phyloP scores from a whole-genome alignment of 1,140 invertebrate species.

The Drosophila eugracilis region DNA sequence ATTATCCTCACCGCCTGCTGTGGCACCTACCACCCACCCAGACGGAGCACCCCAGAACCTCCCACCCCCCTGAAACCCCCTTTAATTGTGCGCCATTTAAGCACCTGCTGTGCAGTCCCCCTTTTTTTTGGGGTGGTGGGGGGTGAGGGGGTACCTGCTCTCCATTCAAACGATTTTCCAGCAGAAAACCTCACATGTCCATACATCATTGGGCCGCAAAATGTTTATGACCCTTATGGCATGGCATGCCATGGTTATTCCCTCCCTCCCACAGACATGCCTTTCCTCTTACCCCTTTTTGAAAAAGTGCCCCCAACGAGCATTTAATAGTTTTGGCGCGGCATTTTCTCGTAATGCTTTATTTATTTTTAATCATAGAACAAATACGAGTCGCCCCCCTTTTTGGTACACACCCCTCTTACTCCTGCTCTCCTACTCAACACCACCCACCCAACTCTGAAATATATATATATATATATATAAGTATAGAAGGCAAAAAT shows the following conservation, averaged over 20 bases:
- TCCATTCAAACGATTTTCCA: conserved; percentile 6
- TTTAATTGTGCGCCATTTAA: conserved; percentile 76
- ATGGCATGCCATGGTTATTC: conserved; percentile 2
- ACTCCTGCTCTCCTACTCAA: too few relatives aligned
- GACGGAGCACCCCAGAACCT: neutral
- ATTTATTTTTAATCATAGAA: conserved; percentile 83
- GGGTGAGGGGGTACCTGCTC: too few relatives aligned
- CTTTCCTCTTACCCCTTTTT: neutral
- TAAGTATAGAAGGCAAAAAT: conserved; percentile 51
- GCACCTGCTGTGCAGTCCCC: conserved; percentile 35
- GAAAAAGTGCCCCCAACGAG: conserved; percentile 41
- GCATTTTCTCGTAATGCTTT: conserved; percentile 71
- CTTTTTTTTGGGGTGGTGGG: too few relatives aligned
- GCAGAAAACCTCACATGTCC: conserved; percentile 48
- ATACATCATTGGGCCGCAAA: conserved; percentile 78
- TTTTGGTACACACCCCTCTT: neutral
- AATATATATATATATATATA: neutral
- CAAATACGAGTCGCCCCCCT: conserved; percentile 59
- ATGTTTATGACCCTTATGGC: conserved; percentile 69
- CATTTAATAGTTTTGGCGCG: conserved; percentile 77
- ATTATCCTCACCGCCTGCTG: conserved; percentile 42
- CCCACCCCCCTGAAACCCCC: neutral
- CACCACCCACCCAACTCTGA: neutral
- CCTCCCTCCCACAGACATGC: neutral
- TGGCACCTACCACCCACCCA: neutral